These are phyloP conservation scores for Littorina saxatilis DNA, from an alignment of 1,140 invertebrate genomes.

Conservation along the genomic window DNA sequence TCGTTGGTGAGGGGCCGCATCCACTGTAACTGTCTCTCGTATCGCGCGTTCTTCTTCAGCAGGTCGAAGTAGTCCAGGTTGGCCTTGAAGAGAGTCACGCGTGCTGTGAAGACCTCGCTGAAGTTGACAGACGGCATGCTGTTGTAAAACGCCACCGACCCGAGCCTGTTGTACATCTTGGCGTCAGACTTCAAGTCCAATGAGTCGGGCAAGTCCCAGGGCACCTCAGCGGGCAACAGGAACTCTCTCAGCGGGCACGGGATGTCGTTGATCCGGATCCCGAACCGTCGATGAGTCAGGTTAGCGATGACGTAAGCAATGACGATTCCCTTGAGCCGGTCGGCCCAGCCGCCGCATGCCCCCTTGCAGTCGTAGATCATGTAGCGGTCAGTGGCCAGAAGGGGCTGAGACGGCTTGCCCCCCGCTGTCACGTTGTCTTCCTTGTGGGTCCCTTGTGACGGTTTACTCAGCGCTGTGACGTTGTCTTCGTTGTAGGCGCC, in stretches of 20 bases:
- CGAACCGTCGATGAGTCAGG: constrained; percentile 39
- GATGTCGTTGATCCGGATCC: constrained; percentile 24
- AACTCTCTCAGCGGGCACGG: constrained; percentile 36
- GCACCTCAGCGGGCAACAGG: constrained; percentile 34
- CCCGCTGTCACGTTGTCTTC: too few relatives aligned
- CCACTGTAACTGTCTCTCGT: constrained; percentile 33
- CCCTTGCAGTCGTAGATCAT: not conserved
- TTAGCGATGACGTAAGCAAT: constrained; percentile 43
- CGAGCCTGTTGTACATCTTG: not conserved
- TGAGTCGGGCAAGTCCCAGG: constrained; percentile 30
- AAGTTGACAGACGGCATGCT: constrained; percentile 5
- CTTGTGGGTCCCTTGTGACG: not conserved
- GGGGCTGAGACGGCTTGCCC: too few relatives aligned
- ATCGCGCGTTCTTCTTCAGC: constrained; percentile 11
- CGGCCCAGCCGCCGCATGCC: constrained; percentile 41
- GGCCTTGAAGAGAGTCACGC: constrained; percentile 35
- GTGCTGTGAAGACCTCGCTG: not conserved
- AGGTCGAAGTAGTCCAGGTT: constrained; percentile 32
- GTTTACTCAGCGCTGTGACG: too few relatives aligned
- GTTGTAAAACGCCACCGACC: not conserved
- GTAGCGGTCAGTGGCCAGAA: not conserved
- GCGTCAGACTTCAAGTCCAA: not conserved
- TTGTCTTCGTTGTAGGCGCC: not conserved
- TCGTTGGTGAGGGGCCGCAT: not conserved
- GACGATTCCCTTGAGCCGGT: constrained; percentile 43